Evolutionary conservation across 2,888 invertebrate genomes (phyloP).

Genomic region (Xanthia togata): DNA sequence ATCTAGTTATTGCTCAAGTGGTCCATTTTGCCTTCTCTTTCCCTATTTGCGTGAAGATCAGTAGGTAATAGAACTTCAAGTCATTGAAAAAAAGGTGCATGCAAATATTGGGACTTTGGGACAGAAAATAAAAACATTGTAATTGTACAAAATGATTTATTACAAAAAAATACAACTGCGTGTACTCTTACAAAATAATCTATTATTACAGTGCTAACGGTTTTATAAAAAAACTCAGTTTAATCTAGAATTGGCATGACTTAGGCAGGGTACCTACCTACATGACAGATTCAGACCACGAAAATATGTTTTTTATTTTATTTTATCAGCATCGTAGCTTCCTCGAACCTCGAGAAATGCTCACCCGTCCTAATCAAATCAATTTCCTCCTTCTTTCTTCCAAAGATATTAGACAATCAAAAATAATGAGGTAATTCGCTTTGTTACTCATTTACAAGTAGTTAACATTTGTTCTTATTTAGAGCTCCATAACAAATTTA

Average conservation of each 20-base stretch:
- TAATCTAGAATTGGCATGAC: neutral
- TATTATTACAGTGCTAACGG: constrained; percentile 1
- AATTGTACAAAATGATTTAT: constrained; percentile 16
- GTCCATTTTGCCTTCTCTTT: neutral
- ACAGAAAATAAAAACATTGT: neutral
- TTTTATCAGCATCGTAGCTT: neutral
- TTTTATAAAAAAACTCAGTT: neutral
- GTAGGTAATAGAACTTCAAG: neutral
- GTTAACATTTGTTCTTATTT: neutral
- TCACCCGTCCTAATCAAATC: neutral
- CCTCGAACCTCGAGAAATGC: neutral
- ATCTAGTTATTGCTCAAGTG: no score
- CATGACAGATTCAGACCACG: neutral
- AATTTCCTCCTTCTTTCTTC: no score
- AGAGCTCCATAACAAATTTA: neutral
- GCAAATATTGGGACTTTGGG: neutral
- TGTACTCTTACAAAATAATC: constrained; percentile 8
- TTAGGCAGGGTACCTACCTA: constrained; percentile 3
- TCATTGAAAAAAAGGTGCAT: neutral
- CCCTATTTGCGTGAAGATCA: neutral
- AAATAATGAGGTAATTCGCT: neutral
- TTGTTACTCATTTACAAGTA: constrained; percentile 3
- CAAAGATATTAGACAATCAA: neutral
- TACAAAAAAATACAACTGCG: neutral
- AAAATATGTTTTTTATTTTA: neutral